phyloP scores from a whole-genome alignment of 2,888 invertebrate species.

The Acrocera orbiculus region DNA sequence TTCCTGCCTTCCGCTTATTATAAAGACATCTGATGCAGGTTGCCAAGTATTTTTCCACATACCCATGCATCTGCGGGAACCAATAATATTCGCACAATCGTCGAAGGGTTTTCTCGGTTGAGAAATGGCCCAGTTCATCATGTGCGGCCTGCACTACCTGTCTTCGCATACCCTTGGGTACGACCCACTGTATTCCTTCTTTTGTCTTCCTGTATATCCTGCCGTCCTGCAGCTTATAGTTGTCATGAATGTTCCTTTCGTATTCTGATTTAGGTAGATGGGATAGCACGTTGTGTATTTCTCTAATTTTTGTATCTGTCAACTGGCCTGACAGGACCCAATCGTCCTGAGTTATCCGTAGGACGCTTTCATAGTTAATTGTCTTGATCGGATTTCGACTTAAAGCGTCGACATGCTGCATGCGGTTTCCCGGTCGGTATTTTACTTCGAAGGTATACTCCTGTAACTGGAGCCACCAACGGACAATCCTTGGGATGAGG shows the following conservation, averaged over 20 bases:
- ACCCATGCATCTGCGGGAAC: background rate
- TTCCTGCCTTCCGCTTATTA: background rate
- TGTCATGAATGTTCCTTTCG: background rate
- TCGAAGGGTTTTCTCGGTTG: background rate
- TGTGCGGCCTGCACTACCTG: constrained; percentile 8
- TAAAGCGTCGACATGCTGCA: too few relatives aligned
- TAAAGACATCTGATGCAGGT: background rate
- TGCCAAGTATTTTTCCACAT: background rate
- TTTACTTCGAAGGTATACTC: too few relatives aligned
- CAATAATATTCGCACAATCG: background rate
- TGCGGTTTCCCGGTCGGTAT: too few relatives aligned
- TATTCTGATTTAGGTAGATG: constrained; percentile 1
- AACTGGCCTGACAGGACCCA: too few relatives aligned
- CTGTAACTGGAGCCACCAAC: too few relatives aligned
- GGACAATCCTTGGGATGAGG: too few relatives aligned
- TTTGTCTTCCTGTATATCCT: background rate
- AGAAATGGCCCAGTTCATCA: constrained; percentile 3
- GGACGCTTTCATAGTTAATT: too few relatives aligned
- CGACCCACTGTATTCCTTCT: constrained; percentile 7
- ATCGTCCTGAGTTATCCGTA: too few relatives aligned
- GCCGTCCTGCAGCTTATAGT: background rate
- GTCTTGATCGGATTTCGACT: too few relatives aligned
- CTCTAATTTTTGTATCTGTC: too few relatives aligned
- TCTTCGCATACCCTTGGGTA: constrained; percentile 8
- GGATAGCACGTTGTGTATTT: too few relatives aligned